Evolutionary conservation across 1,140 invertebrate genomes (phyloP).

Genomic region (Scylla paramamosain): DNA sequence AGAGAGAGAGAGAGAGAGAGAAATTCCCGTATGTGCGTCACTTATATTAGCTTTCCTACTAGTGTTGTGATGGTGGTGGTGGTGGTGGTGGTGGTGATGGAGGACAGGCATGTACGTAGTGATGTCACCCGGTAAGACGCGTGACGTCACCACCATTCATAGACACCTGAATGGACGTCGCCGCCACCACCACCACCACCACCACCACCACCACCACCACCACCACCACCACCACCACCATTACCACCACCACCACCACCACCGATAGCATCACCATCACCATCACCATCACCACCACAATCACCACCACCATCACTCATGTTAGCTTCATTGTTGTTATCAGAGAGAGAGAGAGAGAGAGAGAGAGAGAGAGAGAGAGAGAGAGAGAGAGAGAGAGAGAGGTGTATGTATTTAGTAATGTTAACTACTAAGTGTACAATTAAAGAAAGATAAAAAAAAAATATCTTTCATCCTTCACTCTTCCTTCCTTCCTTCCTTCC

Average conservation of each 20-base stretch:
- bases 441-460: too few species aligned
- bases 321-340: too few species aligned
- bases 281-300: not conserved
- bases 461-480: not conserved
- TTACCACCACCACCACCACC: not conserved
- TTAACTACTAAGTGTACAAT: too few species aligned
- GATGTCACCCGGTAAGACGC: not conserved
- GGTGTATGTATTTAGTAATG: too few species aligned
- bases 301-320: not conserved
- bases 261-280: not conserved
- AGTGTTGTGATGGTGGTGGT: not conserved
- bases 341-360: too few species aligned
- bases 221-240: not conserved
- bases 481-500: not conserved
- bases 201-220: not conserved
- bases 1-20: not conserved
- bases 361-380: too few species aligned
- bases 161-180: not conserved
- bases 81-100: not conserved
- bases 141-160: conserved; percentile 20
- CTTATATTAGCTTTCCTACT: not conserved
- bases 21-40: not conserved
- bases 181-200: conserved; percentile 16
- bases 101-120: not conserved
- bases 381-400: too few species aligned